Conservation (phyloP, 2,888 invertebrate genomes). For the Taenaris catops region DNA sequence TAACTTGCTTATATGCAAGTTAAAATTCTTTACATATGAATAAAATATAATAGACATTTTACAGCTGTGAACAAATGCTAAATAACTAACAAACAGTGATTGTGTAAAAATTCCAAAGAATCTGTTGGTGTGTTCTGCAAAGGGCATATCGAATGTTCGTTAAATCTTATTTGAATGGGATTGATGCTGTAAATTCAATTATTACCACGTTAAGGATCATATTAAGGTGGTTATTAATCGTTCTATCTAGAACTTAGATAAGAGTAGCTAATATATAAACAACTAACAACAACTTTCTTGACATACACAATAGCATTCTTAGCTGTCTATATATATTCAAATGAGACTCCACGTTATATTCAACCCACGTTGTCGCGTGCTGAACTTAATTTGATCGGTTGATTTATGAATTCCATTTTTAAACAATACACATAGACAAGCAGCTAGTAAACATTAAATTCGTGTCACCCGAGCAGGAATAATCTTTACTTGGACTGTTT, state of each 20-base stretch:
- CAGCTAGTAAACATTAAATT: slow-evolving; percentile 25
- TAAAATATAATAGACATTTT: no score
- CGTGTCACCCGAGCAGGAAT: no score
- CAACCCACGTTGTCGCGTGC: slow-evolving; percentile 42
- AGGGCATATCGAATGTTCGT: no score
- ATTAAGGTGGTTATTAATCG: background rate
- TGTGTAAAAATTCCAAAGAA: no score
- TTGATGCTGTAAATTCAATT: no score
- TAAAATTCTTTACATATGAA: no score
- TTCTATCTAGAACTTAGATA: slow-evolving; percentile 4
- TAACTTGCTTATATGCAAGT: no score
- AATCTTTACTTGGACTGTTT: no score
- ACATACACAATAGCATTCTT: slow-evolving; percentile 10
- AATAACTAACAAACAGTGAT: no score
- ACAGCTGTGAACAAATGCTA: no score
- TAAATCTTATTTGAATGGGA: no score
- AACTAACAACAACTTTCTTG: slow-evolving; percentile 7
- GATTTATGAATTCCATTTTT: slow-evolving; percentile 46
- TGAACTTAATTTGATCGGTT: slow-evolving; percentile 46
- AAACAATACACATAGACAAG: slow-evolving; percentile 34
- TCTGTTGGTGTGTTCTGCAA: no score
- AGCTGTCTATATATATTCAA: slow-evolving; percentile 25
- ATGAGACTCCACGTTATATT: slow-evolving; percentile 36
- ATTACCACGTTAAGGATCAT: background rate
- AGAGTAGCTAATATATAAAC: background rate